A percentile compares a stretch with the other conserved stretches of the same genome.
phyloP scores from a whole-genome alignment of 2,113 vertebrate genomes.

The Heloderma charlesbogerti region DNA sequence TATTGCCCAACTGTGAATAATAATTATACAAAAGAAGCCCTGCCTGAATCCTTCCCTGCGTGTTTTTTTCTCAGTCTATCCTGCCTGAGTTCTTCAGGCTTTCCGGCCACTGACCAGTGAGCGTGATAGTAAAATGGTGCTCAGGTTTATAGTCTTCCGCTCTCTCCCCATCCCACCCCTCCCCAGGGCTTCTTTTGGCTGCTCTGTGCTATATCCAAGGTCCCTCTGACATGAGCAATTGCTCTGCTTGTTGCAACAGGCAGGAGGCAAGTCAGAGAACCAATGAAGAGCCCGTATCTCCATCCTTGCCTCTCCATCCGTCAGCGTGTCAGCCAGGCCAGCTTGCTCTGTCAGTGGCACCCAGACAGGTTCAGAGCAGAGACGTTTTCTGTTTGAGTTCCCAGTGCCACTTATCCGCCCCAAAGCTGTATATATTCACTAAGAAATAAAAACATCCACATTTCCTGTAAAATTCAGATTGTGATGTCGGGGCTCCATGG shows the following conservation, averaged over 20 bases:
- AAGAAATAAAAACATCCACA: not conserved
- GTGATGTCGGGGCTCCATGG: too few species aligned
- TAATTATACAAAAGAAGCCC: too few species aligned
- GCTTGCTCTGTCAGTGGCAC: not conserved
- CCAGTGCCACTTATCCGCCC: not conserved
- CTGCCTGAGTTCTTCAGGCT: not conserved
- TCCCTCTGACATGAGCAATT: slow-evolving; percentile 53
- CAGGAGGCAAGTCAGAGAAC: slow-evolving; percentile 20
- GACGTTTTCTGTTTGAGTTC: not conserved
- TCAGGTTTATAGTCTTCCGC: slow-evolving; percentile 37
- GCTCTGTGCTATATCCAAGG: slow-evolving; percentile 4
- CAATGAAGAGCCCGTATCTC: slow-evolving; percentile 27
- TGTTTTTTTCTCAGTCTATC: not conserved
- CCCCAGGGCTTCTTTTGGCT: slow-evolving; percentile 15
- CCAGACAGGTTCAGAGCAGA: not conserved
- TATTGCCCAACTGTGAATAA: too few species aligned
- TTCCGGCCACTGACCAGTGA: slow-evolving; percentile 32
- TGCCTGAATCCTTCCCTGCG: rapidly evolving
- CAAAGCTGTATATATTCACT: not conserved
- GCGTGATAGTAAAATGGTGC: not conserved
- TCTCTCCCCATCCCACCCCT: slow-evolving; percentile 9
- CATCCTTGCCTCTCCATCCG: not conserved
- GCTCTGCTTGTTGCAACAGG: slow-evolving; percentile 50
- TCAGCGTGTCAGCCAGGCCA: not conserved
- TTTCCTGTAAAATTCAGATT: too few species aligned